phyloP scores from a whole-genome alignment of 2,888 invertebrate species.

The Dermolepida albohirtum region DNA sequence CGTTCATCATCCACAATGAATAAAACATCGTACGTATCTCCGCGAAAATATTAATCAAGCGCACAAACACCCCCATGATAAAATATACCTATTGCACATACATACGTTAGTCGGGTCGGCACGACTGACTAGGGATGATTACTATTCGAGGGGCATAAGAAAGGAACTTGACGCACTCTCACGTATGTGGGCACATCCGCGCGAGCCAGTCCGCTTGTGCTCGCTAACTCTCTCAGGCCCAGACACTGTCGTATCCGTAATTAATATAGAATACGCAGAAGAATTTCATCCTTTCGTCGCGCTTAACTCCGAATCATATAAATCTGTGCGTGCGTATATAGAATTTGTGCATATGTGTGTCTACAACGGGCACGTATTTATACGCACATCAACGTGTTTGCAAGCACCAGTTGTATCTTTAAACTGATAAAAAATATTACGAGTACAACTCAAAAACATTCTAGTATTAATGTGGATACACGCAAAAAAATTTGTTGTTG shows the following conservation, averaged over 20 bases:
- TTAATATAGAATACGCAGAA: conserved; percentile 35
- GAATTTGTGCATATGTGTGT: neutral
- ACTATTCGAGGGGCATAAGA: conserved; percentile 34
- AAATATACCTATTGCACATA: neutral
- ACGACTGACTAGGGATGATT: conserved; percentile 29
- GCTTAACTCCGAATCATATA: conserved; percentile 19
- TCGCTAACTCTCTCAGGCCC: conserved; percentile 11
- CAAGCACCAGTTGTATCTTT: no score
- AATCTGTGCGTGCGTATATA: conserved; percentile 11
- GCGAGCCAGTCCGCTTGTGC: neutral
- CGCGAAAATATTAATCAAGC: conserved; percentile 39
- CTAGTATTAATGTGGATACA: no score
- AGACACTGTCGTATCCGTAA: conserved; percentile 33
- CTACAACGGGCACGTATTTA: neutral
- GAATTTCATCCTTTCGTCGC: conserved; percentile 28
- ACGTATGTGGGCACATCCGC: conserved; percentile 32
- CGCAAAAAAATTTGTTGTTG: no score
- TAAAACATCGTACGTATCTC: conserved; percentile 27
- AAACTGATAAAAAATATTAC: no score
- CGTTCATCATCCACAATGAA: conserved; percentile 27
- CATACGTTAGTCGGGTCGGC: conserved; percentile 20
- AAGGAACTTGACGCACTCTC: conserved; percentile 30
- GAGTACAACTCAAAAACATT: no score
- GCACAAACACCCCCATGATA: conserved; percentile 20
- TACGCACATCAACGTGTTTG: neutral